phyloP scores from a whole-genome alignment of 2,113 vertebrate genomes.

The Antechinus flavipes region DNA sequence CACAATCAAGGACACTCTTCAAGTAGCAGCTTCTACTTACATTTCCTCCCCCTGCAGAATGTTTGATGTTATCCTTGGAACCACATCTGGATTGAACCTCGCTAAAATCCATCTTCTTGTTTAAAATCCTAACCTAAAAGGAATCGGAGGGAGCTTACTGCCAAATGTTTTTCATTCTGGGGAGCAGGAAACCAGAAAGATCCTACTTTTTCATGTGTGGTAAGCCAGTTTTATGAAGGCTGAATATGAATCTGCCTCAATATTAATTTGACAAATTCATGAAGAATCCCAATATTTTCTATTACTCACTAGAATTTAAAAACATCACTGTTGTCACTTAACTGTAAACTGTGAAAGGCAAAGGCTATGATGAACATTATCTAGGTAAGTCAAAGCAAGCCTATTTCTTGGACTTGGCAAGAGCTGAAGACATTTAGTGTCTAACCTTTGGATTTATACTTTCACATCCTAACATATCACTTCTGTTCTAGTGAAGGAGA shows the following conservation, averaged over 20 bases:
- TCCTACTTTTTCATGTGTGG: slow-evolving; percentile 8
- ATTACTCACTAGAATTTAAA: neutral
- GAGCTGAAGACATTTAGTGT: neutral
- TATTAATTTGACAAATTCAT: neutral
- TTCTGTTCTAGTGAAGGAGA: too few species aligned
- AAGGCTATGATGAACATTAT: neutral
- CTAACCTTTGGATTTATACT: too few species aligned
- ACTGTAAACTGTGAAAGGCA: neutral
- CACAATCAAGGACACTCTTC: slow-evolving; percentile 69
- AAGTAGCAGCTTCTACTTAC: slow-evolving; percentile 88
- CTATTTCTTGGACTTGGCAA: neutral
- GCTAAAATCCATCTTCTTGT: slow-evolving; percentile 95
- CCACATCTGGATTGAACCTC: slow-evolving; percentile 92
- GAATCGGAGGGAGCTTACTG: slow-evolving; percentile 86
- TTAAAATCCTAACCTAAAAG: slow-evolving; percentile 97
- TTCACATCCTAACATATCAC: too few species aligned
- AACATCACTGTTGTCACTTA: neutral
- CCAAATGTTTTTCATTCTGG: slow-evolving; percentile 40
- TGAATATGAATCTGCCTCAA: neutral
- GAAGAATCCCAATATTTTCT: neutral
- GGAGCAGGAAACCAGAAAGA: slow-evolving; percentile 20
- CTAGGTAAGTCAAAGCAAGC: neutral
- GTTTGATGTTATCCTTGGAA: slow-evolving; percentile 97
- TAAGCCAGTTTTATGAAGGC: neutral
- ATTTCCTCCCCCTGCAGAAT: slow-evolving; percentile 90